Evolutionary conservation across 2,113 vertebrate species (phyloP).

Genomic region (Marmota monax): DNA sequence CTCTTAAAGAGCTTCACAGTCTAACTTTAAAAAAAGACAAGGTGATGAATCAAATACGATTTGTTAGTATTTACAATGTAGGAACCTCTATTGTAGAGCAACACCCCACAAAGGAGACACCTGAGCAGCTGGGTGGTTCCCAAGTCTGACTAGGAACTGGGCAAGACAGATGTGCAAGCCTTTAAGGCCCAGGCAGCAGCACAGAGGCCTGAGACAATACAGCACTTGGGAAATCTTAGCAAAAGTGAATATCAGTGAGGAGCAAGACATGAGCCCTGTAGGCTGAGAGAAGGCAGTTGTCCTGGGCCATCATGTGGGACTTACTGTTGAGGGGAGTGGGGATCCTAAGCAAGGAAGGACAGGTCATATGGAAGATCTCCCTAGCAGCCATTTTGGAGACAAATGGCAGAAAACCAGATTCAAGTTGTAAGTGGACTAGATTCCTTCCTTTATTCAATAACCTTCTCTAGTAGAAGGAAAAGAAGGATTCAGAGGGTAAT

Average conservation of each 20-base stretch:
- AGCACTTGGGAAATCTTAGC: background rate
- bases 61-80: background rate
- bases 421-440: background rate
- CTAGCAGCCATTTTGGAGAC: background rate
- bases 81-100: background rate
- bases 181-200: background rate
- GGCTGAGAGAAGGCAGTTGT: background rate
- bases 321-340: background rate
- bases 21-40: background rate
- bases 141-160: background rate
- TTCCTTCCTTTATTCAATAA: background rate
- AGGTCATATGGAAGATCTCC: background rate
- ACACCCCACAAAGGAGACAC: background rate
- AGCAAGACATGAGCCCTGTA: background rate
- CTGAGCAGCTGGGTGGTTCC: background rate
- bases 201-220: background rate
- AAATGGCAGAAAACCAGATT: background rate
- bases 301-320: background rate
- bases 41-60: background rate
- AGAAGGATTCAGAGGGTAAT: background rate
- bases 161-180: background rate
- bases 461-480: conserved; percentile 1
- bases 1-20: background rate
- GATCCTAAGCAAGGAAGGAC: background rate
- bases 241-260: background rate